Evolutionary conservation across 2,888 invertebrate species (phyloP).

Genomic region (Melanargia galathea): DNA sequence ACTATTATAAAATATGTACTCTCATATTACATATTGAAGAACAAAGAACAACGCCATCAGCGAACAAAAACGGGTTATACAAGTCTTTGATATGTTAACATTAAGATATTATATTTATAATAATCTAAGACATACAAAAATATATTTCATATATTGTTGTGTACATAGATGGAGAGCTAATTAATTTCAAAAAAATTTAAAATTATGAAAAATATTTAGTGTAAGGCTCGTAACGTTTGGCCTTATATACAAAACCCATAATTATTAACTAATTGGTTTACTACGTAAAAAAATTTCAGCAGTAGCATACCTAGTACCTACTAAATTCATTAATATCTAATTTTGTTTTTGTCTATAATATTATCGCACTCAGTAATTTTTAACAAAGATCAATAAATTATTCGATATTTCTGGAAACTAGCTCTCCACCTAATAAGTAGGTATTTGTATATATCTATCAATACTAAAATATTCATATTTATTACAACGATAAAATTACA

Average conservation of each 20-base stretch:
- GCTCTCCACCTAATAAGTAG: conserved; percentile 12
- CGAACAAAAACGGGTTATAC: conserved; percentile 45
- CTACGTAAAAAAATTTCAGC: no score
- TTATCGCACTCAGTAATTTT: no score
- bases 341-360: no score
- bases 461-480: conserved; percentile 60
- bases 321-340: no score
- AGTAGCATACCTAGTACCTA: no score
- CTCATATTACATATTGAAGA: conserved; percentile 60
- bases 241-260: no score
- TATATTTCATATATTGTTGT: conserved; percentile 78
- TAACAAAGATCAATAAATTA: no score
- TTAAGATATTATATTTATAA: conserved; percentile 49
- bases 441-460: conserved; percentile 50
- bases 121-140: conserved; percentile 67
- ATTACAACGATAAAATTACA: conserved; percentile 44
- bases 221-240: no score
- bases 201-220: not conserved
- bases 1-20: conserved; percentile 49
- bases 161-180: conserved; percentile 45
- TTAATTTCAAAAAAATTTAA: no score
- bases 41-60: conserved; percentile 49
- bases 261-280: no score
- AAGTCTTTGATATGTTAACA: conserved; percentile 70
- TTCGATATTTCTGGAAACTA: not conserved